Evolutionary conservation across 2,797 vertebrate genomes (phyloP), one percentile per base, ranked within the genome.

Genomic region (Lepus townsendii): DNA sequence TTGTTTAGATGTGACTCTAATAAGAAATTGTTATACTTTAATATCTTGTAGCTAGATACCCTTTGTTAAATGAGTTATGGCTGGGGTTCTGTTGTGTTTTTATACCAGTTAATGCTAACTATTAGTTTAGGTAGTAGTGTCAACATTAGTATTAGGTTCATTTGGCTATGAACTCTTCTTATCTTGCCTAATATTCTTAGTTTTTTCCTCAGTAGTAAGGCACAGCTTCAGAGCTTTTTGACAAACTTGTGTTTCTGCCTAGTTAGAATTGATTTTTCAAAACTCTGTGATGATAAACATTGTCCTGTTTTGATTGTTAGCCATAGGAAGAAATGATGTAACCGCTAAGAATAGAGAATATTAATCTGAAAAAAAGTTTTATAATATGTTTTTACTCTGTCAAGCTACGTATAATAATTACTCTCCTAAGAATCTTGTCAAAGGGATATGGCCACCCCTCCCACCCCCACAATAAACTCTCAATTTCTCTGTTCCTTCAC

Each of bases 61-160:
- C 87, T 82, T 86, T 65, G 50, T 82, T 42, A 52, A 82, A 69
- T 86, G 76, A 95, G 47, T 22, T 90, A 20, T 86, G 32, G 27
- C 42, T 69, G n/a, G 35, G 1, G 16, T 65, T 63, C 60, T 87
- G 22, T 60, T 94, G 32, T 82, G 71, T 63, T 26, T 11, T 9
- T 65, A 71, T 65, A 30, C 32, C 30, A 78, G 14, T 42, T 20
- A 68, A 66, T 79, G 32, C 75, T 86, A 86, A 32, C 42, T 13
- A 69, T 14, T 42, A 73, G 38, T 73, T 30, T 73, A 71, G 52
- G 20, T 72, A 52, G 52, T 26, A 50, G 90, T 65, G 63, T 79
- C 35, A 69, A 22, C 50, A 69, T 35, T 68, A 24, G 14, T 5
- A 32, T 84, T 66, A 62, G 26, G 16, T 88, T 7, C 3, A 13